Base-by-base conservation (phyloP, 2,888 invertebrate species). In the Heliconius erato region DNA sequence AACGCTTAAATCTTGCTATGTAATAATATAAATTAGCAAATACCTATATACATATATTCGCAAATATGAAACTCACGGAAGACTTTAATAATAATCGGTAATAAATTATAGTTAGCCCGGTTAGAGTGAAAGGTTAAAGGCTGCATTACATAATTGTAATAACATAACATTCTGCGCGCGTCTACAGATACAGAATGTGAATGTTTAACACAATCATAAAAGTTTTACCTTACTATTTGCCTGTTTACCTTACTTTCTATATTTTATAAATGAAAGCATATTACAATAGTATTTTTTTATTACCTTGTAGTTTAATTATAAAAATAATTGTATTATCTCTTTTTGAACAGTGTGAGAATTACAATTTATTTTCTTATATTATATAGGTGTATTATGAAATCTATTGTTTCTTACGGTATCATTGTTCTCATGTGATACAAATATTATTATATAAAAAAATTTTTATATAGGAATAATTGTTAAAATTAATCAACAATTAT, bases 71-170 rank as follows among this genome's bases (percentile, higher is more conserved):
- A 72, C 72, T 26, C 44, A 49, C 78, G 78, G 78, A 78, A 78
- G 78, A 78, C 12, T 67, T 28, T 23, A 78, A 68, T 14, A 78
- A 68, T 44, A 78, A 78, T 49, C 78, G 40, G 12, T 49, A 67
- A 78, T 78, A 76, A 76, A 40, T 78, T 28, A 68, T 28, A 78
- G 40, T 49, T 78, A 78, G 65, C 78, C 67, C 23, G 28, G 78
- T 68, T 78, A 78, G 80, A 86, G 86, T 85, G 86, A 86, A 86
- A 86, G 86, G 86, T 86, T 86, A 86, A 82, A 84, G 85, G 83
- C 85, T 83, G 80, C 68, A 78, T 85, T 82, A 81, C 80, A 63
- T 85, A 85, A 85, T 26, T 67, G 9, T 40, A 78, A 77, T 77
- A 77, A 67, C 49, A 78, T 78, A 67, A 78, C 78, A 49, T 78